Conservation (phyloP, 2,797 vertebrate species). For the Linurgus olivaceus region DNA sequence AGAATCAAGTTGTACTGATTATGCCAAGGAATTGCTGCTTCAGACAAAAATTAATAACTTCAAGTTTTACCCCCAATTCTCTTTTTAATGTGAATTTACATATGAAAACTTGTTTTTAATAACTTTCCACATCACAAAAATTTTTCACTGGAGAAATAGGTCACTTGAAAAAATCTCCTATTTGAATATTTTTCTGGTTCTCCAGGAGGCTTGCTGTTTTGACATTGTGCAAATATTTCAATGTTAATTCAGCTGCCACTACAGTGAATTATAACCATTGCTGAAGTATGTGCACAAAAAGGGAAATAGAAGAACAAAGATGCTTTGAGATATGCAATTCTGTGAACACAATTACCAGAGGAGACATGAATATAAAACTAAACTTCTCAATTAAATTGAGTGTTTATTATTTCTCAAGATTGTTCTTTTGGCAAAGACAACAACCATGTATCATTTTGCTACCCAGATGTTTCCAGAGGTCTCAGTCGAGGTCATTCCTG, state of each 20-base stretch:
- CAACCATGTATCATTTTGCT: neutral
- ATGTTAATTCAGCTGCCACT: neutral
- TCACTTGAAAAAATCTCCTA: neutral
- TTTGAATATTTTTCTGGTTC: neutral
- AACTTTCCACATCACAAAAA: neutral
- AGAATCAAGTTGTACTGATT: neutral
- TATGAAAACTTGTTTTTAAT: neutral
- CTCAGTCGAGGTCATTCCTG: neutral
- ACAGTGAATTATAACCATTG: neutral
- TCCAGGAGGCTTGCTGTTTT: neutral
- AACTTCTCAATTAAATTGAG: neutral
- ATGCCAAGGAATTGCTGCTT: neutral
- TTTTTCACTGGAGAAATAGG: neutral
- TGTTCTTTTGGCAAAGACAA: neutral
- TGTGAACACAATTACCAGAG: neutral
- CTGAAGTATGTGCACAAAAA: neutral
- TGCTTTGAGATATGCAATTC: neutral
- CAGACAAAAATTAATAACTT: neutral
- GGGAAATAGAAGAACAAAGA: neutral
- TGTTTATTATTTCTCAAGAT: neutral
- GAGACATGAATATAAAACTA: neutral
- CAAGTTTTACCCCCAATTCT: too few relatives aligned
- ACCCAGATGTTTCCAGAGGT: neutral
- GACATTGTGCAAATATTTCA: neutral
- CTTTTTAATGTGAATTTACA: neutral